Evolutionary conservation across 1,140 invertebrate species (phyloP), one percentile per base, ranked within the genome.

Genomic region (Bemisia tabaci): DNA sequence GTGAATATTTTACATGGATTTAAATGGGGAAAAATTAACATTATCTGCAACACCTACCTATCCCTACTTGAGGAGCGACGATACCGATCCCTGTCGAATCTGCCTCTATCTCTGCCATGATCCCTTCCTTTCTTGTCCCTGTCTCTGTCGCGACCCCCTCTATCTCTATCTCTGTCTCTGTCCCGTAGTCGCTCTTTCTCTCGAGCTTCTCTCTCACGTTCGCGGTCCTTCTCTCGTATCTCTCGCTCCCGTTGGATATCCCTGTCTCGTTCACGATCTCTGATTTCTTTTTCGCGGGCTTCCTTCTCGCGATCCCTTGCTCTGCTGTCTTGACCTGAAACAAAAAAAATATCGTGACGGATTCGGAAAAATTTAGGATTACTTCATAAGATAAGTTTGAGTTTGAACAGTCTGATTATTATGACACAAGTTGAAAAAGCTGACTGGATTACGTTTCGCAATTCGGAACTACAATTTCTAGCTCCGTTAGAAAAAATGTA

Each of bases 131-230:
- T 70, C 66, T 69, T 66, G 69, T 63, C 63, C 27, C 69, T 67
- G 23, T 71, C 74, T 67, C 69, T 69, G 65, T 72, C 71, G 58
- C 74, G 72, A n/a, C 74, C 72, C 62, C 75, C 77, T 63, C 72
- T 69, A 67, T 73, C 72, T 58, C 71, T 33, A 65, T 76, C 74
- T 66, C 72, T 70, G 23, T 70, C 70, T 66, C 69, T 69, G 59
- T 71, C 70, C 70, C 71, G 71, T 23, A 59, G 66, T 12, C 66
- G 67, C 21, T 71, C 69, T 39, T 70, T 66, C 33, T 76, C 70
- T 62, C 75, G 74, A 62, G 76, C 61, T 58, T 61, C 25, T 65
- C 73, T 69, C 65, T 78, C 72, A 33, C 74, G 70, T 67, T 75
- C 69, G 66, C 67, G 48, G 68, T 73, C 71, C 61, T 68, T 68